Conservation (phyloP, 92 coral and sea anemone species). For the Palythoa grandis region DNA sequence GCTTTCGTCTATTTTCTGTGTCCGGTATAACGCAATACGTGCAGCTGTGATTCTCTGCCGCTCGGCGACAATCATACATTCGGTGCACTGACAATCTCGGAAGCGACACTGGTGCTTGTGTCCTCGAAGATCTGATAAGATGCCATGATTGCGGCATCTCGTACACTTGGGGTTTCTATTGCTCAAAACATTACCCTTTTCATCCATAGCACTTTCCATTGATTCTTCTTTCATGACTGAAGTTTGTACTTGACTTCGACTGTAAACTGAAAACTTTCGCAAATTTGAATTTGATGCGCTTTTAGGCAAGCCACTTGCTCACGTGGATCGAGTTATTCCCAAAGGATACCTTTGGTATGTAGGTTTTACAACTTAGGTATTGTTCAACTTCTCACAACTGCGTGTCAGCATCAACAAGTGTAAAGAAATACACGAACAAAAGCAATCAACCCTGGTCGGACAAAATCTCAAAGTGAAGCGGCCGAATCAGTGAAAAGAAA, state of each 20-base stretch:
- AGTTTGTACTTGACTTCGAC: background rate
- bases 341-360: conserved; percentile 51
- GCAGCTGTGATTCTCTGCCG: conserved; percentile 94
- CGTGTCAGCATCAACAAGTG: conserved; percentile 28
- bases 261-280: background rate
- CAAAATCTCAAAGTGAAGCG: conserved; percentile 39
- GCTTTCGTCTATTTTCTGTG: conserved; percentile 79
- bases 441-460: conserved; percentile 32
- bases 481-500: conserved; percentile 3
- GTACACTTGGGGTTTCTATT: conserved; percentile 92
- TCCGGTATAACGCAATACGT: conserved; percentile 89
- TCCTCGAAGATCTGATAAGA: conserved; percentile 92
- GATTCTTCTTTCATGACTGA: conserved; percentile 70
- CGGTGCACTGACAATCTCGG: conserved; percentile 85
- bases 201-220: conserved; percentile 50
- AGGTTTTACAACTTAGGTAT: conserved; percentile 61
- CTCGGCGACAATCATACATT: conserved; percentile 90
- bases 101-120: conserved; percentile 96
- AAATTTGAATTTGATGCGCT: conserved; percentile 38
- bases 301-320: conserved; percentile 37
- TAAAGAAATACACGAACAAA: conserved; percentile 32
- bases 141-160: conserved; percentile 93
- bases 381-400: conserved; percentile 62
- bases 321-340: conserved; percentile 63
- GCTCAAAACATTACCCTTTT: conserved; percentile 49